Evolutionary conservation across 2,797 vertebrate genomes (phyloP), one percentile per base, ranked within the genome.

Genomic region (Hapalemur alaotrensis): DNA sequence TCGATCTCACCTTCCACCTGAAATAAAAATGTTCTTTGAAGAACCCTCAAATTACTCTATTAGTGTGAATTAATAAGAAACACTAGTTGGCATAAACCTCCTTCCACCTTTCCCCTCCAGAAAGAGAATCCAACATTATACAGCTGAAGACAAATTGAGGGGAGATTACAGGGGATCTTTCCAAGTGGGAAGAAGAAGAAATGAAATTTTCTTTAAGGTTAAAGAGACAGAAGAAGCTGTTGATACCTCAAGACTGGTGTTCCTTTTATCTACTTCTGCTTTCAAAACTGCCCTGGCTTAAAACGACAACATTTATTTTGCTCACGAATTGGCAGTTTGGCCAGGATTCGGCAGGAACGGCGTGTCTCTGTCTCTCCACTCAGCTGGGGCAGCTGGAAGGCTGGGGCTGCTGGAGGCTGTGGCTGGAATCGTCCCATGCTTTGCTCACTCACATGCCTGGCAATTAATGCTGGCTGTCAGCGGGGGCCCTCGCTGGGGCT

Each of bases 231-330:
- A 96, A 52, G 70, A 92, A 94, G 46, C 18, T 69, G 35, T 48
- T 89, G 70, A 86, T 89, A 61, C 28, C 59, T 89, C 32, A 12
- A 94, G 69, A 61, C 10, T 10, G 12, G 3, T 76, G 8, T 41
- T 91, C 14, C 28, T 96, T 91, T 91, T 59, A 91, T 94, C 91
- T 70, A 54, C 50, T 83, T 57, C n/a, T 69, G 23, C 82, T 95
- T 86, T 46, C 67, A 89, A 94, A 91, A 93, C 82, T 2, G 14
- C 67, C 72, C 92, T 79, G 81, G 57, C 43, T 89, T 83, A 81
- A 95, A 92, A 63, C 89, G 79, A 46, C 35, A 75, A 41, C 41
- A 78, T 95, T 93, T 91, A 78, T 94, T 97, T 93, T 78, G 61
- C 70, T 95, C 81, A 89, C 25, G n/a, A 95, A 63, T 85, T 57